These are phyloP conservation scores for Caenorhabditis remanei DNA, from an alignment of 1,140 invertebrate species.

Conservation along the genomic window DNA sequence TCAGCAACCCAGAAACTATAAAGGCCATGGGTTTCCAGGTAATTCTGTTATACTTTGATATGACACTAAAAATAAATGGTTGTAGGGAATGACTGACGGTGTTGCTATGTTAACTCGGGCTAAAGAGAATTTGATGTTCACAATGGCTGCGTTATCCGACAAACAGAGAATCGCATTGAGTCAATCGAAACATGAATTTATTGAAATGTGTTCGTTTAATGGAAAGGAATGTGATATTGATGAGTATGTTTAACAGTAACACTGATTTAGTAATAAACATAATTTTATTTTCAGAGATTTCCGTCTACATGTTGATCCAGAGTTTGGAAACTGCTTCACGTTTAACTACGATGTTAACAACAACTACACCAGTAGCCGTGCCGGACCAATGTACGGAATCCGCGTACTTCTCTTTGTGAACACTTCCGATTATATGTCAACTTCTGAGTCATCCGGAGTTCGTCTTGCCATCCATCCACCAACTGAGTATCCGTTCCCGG, in stretches of 20 bases:
- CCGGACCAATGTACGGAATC: conserved; percentile 68
- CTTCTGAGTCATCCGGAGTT: conserved; percentile 63
- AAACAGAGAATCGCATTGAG: conserved; percentile 58
- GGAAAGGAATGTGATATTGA: conserved; percentile 67
- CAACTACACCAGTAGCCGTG: conserved; percentile 62
- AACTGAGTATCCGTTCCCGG: conserved; percentile 67
- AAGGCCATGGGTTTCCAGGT: conserved; percentile 65
- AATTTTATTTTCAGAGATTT: conserved; percentile 61
- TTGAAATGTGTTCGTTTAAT: conserved; percentile 67
- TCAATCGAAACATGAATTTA: conserved; percentile 65
- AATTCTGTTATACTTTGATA: neutral
- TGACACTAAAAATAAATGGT: neutral
- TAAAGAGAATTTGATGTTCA: conserved; percentile 66
- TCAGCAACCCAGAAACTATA: conserved; percentile 64
- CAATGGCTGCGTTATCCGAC: conserved; percentile 60
- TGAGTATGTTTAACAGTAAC: conserved; percentile 12
- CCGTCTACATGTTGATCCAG: conserved; percentile 62
- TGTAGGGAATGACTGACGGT: conserved; percentile 60
- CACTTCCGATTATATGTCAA: conserved; percentile 66
- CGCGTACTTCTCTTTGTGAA: conserved; percentile 67
- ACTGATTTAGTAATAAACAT: neutral
- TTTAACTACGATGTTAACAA: conserved; percentile 65
- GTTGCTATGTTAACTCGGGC: conserved; percentile 61
- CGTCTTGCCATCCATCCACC: conserved; percentile 61
- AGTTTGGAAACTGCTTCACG: conserved; percentile 67